Evolutionary conservation across 2,797 vertebrate species (phyloP).

Genomic region (Mycteria americana): DNA sequence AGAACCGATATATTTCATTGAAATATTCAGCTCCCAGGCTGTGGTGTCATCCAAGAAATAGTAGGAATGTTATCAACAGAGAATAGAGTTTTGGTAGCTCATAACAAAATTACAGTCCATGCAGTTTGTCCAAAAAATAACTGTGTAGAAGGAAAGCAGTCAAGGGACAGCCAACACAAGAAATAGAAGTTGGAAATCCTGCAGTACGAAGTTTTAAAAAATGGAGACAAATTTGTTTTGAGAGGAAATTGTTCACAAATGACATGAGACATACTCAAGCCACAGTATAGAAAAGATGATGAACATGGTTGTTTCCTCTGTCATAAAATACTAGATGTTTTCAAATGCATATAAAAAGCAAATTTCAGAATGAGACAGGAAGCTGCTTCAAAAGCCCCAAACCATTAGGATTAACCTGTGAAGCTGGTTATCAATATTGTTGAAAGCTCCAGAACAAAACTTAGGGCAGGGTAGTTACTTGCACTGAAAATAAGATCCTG

Average conservation of each 20-base stretch:
- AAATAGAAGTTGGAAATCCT: neutral
- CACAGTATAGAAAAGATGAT: accelerated
- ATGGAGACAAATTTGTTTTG: neutral
- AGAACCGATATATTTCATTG: neutral
- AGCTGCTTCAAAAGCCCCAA: neutral
- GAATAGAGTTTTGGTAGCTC: neutral
- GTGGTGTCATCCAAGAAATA: neutral
- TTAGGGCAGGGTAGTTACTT: neutral
- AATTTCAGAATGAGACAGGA: neutral
- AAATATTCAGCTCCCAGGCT: neutral
- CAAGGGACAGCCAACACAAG: neutral
- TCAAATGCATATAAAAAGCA: neutral
- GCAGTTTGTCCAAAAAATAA: neutral
- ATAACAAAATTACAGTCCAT: neutral
- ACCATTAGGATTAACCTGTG: neutral
- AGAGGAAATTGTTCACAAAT: neutral
- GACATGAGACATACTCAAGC: neutral
- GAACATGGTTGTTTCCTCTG: neutral
- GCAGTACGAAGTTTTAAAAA: neutral
- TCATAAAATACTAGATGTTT: neutral
- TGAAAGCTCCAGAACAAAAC: neutral
- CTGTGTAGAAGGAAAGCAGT: neutral
- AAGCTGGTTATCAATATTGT: neutral
- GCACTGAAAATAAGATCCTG: neutral
- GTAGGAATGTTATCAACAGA: neutral